Percentiles rank a stretch among this genome's conserved stretches.
These are phyloP conservation scores for Sapajus apella DNA, from an alignment of 2,113 vertebrate genomes.

Conservation along the genomic window DNA sequence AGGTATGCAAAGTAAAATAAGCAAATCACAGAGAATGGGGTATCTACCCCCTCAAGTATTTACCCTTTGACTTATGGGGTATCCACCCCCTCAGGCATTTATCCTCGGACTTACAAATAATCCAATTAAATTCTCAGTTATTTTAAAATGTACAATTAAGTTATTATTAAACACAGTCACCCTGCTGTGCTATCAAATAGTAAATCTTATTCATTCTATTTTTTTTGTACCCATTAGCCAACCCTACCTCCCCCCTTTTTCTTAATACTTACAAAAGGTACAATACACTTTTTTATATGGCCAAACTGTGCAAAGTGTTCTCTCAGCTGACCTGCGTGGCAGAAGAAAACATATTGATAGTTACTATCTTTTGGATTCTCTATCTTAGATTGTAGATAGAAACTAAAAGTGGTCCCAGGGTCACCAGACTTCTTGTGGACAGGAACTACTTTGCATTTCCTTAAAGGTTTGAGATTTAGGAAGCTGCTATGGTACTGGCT, in stretches of 20 bases:
- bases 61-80: no score
- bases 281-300: conserved; percentile 84
- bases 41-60: no score
- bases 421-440: background rate
- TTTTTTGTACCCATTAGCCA: no score
- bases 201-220: no score
- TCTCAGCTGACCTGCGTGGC: conserved; percentile 88
- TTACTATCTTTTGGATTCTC: background rate
- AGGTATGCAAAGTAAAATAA: no score
- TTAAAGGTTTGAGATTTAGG: conserved; percentile 13
- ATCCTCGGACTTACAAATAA: no score
- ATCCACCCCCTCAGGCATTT: no score
- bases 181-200: no score
- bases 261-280: conserved; percentile 93
- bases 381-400: background rate
- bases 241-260: background rate
- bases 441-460: conserved; percentile 30
- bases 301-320: conserved; percentile 94
- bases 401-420: background rate
- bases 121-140: no score
- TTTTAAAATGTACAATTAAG: no score
- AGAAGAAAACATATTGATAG: conserved; percentile 21
- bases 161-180: no score
- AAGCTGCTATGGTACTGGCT: background rate
- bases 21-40: no score